Conservation (phyloP, 1,140 invertebrate genomes). For the Solenopsis invicta region DNA sequence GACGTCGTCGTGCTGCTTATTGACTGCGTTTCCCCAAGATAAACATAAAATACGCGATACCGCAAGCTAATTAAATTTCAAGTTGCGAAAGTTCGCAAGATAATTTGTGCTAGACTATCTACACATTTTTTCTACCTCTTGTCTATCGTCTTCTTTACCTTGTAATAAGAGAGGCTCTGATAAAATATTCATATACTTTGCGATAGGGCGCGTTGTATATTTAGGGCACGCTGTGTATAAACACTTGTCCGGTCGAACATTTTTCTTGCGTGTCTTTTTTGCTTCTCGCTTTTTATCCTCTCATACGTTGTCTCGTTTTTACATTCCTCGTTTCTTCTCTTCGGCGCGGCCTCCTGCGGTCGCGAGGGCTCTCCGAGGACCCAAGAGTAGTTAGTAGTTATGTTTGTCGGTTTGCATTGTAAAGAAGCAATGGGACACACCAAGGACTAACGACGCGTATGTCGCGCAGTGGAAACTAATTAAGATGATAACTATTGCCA, state of each 20-base stretch:
- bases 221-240: neutral
- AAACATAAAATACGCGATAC: neutral
- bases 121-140: neutral
- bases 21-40: neutral
- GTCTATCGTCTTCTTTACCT: neutral
- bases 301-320: conserved; percentile 10
- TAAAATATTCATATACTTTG: conserved; percentile 16
- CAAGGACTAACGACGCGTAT: conserved; percentile 77
- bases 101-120: neutral
- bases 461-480: conserved; percentile 70
- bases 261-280: conserved; percentile 49
- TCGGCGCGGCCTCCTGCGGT: neutral
- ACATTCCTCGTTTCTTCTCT: neutral
- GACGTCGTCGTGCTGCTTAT: conserved; percentile 1
- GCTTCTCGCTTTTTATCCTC: conserved; percentile 12
- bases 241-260: conserved; percentile 17
- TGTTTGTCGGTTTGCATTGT: conserved; percentile 81
- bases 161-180: neutral
- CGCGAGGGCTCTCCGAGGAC: conserved; percentile 37
- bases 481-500: conserved; percentile 1
- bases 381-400: conserved; percentile 81
- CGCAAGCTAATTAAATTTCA: conserved; percentile 20
- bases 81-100: neutral
- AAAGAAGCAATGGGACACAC: conserved; percentile 77
- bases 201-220: neutral